Evolutionary conservation across 2,113 vertebrate genomes (phyloP), one percentile per base, ranked within the genome.

Genomic region (Gopherus flavomarginatus): DNA sequence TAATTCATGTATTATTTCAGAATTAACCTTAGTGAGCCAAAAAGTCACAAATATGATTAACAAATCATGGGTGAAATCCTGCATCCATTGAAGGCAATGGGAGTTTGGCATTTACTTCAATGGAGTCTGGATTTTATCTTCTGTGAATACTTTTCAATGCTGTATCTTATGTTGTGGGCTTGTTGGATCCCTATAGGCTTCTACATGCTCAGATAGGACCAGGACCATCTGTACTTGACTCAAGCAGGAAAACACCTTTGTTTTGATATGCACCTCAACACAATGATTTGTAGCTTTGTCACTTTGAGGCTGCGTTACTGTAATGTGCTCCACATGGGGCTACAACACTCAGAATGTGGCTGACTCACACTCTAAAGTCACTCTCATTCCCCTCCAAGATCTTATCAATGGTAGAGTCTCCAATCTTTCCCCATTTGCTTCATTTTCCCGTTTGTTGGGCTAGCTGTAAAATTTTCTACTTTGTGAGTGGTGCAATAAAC

Each of bases 91-190:
- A 79, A 95, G 35, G 81, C 85, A 42, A 17, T 69, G 5, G 11
- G 83, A 29, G 54, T 93, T 92, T 93, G 79, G 87, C 87, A 82
- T 82, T 94, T 83, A 95, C 83, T 57, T 92, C 78, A 95, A 88
- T 57, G 0, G 1, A 42, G 38, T 27, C 90, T 47, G 53, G 83
- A 88, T 86, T 96, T 92, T 14, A 26, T 78, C 42, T 44, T 47
- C 8, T 29, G n/a, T 72, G 19, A 72, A 38, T 72, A n/a, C 19
- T 72, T 72, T 72, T 38, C 65, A 38, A n/a, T 72, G n/a, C n/a
- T 72, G 16, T 21, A 22, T 38, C n/a, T 22, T 72, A 22, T 22
- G 21, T 92, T 79, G 86, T 83, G 83, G 90, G 59, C 89, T 26
- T 0, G 1, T n/a, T 80, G 80, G 6, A 83, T 95, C 87, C 47